Evolutionary conservation across 2,113 vertebrate species (phyloP), one percentile per base, ranked within the genome.

Genomic region (Otus sunia): DNA sequence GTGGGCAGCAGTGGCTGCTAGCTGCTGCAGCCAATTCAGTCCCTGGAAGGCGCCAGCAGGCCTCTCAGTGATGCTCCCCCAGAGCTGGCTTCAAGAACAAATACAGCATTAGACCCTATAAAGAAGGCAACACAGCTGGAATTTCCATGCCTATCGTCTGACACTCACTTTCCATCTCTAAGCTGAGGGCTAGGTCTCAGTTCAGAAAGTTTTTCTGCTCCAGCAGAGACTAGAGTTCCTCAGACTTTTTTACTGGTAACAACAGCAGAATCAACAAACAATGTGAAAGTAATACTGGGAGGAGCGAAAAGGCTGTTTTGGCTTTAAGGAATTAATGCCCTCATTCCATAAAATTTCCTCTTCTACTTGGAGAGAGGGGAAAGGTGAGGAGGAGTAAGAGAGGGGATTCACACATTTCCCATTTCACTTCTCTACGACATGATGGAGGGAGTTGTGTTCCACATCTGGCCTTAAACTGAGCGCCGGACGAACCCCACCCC

Each of bases 381-480:
- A 86, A 84, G 19, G 18, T 78, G 12, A n/a, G 34, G 68, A 91
- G 41, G 18, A 10, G 10, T 41, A 86, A 34, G 73, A 66, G 14
- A 62, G 39, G 20, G 63, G 22, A n/a, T 6, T 53, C 58, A 41
- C 14, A 26, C 21, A 23, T 60, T 29, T 81, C 22, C 26, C 1
- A 0, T 84, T 92, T 87, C 80, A 49, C 41, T 72, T 82, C 49
- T 66, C 32, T 36, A 2, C 1, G 2, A 14, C 6, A 23, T 21
- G 53, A 22, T 2, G 30, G 43, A 62, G 29, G 23, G 60, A 74
- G 22, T 1, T 67, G 30, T 0, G 0, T 87, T 81, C 73, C 37
- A 58, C 21, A 68, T 49, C 32, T 52, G 45, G 32, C 37, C 39
- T 53, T 62, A 52, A 85, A 53, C 1, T 4, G 39, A 72, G 41